Evolutionary conservation across 2,888 invertebrate species (phyloP).

Genomic region (Erebia ligea): DNA sequence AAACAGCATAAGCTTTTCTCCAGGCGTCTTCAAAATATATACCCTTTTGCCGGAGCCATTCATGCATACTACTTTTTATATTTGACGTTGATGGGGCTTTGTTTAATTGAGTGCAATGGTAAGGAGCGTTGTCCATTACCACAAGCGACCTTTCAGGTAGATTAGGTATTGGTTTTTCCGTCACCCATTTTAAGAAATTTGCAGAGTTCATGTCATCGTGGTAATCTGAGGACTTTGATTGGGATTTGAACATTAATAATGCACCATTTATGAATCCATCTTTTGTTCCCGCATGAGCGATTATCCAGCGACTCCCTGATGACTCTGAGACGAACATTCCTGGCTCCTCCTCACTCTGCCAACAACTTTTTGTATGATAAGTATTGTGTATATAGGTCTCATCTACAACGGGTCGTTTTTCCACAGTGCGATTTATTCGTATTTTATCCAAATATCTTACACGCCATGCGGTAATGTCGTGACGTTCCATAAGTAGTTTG

Average conservation of each 20-base stretch:
- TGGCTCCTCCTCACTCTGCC: slow-evolving; percentile 31
- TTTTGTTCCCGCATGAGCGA: too few species aligned
- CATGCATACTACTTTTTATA: too few species aligned
- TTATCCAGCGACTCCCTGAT: slow-evolving; percentile 3
- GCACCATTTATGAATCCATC: too few species aligned
- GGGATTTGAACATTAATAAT: not conserved
- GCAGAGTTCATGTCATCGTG: too few species aligned
- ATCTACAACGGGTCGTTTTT: too few species aligned
- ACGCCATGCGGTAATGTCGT: slow-evolving; percentile 32
- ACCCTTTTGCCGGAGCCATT: too few species aligned
- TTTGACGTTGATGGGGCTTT: too few species aligned
- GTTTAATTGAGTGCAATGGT: too few species aligned
- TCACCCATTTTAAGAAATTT: not conserved
- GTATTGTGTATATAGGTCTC: slow-evolving; percentile 32
- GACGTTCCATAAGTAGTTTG: slow-evolving; percentile 29
- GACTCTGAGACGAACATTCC: slow-evolving; percentile 13
- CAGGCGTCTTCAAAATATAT: too few species aligned
- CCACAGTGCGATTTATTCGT: too few species aligned
- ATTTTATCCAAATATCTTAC: slow-evolving; percentile 21
- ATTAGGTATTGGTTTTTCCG: slow-evolving; percentile 2
- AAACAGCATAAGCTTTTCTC: too few species aligned
- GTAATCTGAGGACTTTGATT: not conserved
- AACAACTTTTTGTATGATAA: slow-evolving; percentile 28
- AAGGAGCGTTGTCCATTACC: too few species aligned
- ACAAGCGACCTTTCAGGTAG: not conserved